Base-by-base conservation (phyloP, 2,113 vertebrate species). In the Passer domesticus region DNA sequence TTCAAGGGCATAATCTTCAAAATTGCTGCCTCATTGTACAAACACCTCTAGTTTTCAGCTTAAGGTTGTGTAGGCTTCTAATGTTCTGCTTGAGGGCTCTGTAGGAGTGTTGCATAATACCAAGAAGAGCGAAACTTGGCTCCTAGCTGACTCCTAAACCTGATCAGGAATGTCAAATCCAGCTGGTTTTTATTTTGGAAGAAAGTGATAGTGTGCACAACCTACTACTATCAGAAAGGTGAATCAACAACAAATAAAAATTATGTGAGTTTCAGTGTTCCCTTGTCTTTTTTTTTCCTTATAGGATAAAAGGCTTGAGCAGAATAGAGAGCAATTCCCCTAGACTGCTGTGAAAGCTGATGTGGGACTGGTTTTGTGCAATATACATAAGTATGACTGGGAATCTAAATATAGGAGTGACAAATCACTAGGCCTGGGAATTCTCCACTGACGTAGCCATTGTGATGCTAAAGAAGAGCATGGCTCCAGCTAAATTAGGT, bases 401-500 rank as follows among this genome's bases (percentile, higher is more conserved):
- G 64, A 89, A 92, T 56, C 68, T 81, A 95, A 94, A 92, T 44
- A 80, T 8, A 93, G 68, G 35, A 77, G n/a, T 81, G 69, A 94
- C 90, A 94, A 85, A 89, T 87, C 46, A 35, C 47, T 84, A 49
- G 41, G 58, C 64, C 64, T 92, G 76, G 69, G 88, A 94, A 89
- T 75, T 89, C 87, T 83, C 50, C 18, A n/a, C 50, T 86, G 87
- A 83, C 1, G 3, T 78, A 83, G 75, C 18, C 4, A 0, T 56
- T 70, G 33, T 80, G 67, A 90, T 85, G 75, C 33, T 67, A 64
- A 88, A 70, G 82, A 91, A 91, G 46, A 88, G n/a, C 27, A 83
- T 37, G 64, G 47, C 85, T 97, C 68, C 85, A 90, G 63, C 47
- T 70, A 88, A 97, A 94, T 90, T 90, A 92, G 91, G 87, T 88